These are phyloP conservation scores for Acropternis orthonyx DNA, from an alignment of 2,797 vertebrate species.

Conservation along the genomic window DNA sequence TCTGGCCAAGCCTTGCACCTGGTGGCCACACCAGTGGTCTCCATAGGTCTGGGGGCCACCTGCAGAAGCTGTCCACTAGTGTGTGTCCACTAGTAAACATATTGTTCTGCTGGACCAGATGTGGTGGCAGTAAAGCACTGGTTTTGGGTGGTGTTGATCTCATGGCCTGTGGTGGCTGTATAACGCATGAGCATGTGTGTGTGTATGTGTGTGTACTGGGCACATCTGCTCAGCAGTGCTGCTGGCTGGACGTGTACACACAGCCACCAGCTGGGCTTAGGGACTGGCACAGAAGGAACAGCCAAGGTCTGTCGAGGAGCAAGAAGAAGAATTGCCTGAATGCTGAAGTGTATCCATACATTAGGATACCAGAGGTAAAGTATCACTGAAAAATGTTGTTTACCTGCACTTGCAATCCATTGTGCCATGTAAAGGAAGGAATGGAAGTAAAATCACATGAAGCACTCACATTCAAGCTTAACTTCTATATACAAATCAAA, in stretches of 20 bases:
- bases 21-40: neutral
- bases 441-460: neutral
- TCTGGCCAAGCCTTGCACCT: neutral
- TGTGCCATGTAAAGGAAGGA: neutral
- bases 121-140: neutral
- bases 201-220: rapidly evolving
- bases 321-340: neutral
- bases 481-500: neutral
- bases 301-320: neutral
- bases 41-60: neutral
- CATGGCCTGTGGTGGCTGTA: rapidly evolving
- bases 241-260: neutral
- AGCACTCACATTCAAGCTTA: neutral
- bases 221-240: neutral
- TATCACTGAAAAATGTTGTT: neutral
- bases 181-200: rapidly evolving
- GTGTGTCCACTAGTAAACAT: rapidly evolving
- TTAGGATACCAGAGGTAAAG: neutral
- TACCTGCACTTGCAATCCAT: neutral
- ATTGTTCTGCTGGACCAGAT: neutral
- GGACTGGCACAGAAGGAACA: neutral
- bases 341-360: rapidly evolving
- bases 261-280: rapidly evolving
- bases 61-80: neutral
- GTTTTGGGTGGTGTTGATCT: neutral